Conservation (phyloP, 2,113 vertebrate genomes). For the Semnornis frantzii region DNA sequence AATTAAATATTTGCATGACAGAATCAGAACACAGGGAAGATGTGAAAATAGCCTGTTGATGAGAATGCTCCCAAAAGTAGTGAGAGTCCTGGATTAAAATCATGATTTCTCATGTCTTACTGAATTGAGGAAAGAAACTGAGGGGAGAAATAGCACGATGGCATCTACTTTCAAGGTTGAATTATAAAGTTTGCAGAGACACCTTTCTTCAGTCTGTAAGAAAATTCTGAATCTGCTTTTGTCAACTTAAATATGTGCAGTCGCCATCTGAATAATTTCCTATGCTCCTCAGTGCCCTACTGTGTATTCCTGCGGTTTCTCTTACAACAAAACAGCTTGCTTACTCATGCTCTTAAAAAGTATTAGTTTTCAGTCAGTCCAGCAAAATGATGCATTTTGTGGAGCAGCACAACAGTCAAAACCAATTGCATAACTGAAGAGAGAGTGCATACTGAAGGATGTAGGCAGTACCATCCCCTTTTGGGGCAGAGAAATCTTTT, state of each 20-base stretch:
- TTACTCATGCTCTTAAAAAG: background rate
- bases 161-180: background rate
- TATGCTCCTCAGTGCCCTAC: background rate
- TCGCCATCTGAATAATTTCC: background rate
- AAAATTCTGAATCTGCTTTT: background rate
- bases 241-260: background rate
- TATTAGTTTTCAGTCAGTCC: background rate
- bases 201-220: background rate
- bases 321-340: background rate
- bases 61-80: background rate
- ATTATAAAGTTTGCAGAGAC: background rate
- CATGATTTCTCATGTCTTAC: background rate
- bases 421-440: background rate
- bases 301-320: rapidly evolving
- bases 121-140: background rate
- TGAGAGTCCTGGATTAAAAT: background rate
- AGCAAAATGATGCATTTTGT: background rate
- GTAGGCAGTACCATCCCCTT: background rate
- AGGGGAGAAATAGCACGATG: background rate
- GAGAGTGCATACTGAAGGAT: background rate
- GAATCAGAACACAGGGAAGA: background rate
- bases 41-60: background rate
- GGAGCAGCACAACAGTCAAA: background rate
- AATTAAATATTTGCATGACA: background rate
- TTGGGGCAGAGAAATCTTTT: background rate